Percentiles rank a stretch among this genome's conserved stretches.
These are phyloP conservation scores for Tubiluchus corallicola DNA, from an alignment of 2,888 invertebrate genomes.

Conservation along the genomic window DNA sequence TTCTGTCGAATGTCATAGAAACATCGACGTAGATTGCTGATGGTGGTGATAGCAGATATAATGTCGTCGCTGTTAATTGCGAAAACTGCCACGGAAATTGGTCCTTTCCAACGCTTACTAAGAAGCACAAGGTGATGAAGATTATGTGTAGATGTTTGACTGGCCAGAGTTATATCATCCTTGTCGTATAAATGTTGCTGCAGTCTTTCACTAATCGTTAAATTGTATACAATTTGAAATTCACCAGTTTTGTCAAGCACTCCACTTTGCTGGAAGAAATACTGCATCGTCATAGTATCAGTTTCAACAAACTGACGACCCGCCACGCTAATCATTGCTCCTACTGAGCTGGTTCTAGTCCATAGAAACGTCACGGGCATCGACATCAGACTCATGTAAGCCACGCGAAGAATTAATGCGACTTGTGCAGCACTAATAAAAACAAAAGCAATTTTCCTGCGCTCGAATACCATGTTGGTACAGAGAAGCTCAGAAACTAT, in stretches of 20 bases:
- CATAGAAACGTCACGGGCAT: too few relatives aligned
- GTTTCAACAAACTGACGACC: too few relatives aligned
- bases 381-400: too few relatives aligned
- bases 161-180: constrained; percentile 30
- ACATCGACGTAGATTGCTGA: constrained; percentile 31
- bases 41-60: constrained; percentile 26
- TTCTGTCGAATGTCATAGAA: constrained; percentile 22
- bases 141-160: constrained; percentile 32
- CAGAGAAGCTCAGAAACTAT: too few relatives aligned
- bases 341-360: too few relatives aligned
- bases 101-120: constrained; percentile 31
- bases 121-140: constrained; percentile 28
- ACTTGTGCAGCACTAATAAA: too few relatives aligned
- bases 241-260: constrained; percentile 29
- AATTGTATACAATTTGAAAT: constrained; percentile 26
- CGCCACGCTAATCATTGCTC: too few relatives aligned
- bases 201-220: constrained; percentile 17
- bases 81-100: constrained; percentile 35
- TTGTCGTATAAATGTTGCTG: too few relatives aligned
- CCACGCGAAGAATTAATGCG: too few relatives aligned
- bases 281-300: constrained; percentile 13
- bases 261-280: constrained; percentile 14
- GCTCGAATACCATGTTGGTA: too few relatives aligned
- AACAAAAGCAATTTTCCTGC: too few relatives aligned
- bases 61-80: constrained; percentile 28